These are phyloP conservation scores for Scaptomyza pallida DNA, from an alignment of 1,140 invertebrate species.

Conservation along the genomic window DNA sequence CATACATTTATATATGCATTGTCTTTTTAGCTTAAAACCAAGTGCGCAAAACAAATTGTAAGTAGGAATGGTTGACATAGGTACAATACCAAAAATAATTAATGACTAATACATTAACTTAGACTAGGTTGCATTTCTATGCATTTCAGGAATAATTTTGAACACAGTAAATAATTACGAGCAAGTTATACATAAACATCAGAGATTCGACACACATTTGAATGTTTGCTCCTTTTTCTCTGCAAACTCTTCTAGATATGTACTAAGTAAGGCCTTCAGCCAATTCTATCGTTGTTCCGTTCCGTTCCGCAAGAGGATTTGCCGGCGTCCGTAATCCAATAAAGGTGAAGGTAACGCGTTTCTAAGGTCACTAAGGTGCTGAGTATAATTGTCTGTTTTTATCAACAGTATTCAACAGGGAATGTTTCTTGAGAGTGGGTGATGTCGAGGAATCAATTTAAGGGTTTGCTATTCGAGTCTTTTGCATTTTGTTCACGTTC, in stretches of 20 bases:
- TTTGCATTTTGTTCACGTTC: slow-evolving; percentile 30
- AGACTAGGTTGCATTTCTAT: slow-evolving; percentile 59
- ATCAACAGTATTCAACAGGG: slow-evolving; percentile 50
- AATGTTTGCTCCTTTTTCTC: slow-evolving; percentile 5
- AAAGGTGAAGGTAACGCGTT: slow-evolving; percentile 76
- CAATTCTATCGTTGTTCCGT: slow-evolving; percentile 58
- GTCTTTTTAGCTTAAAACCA: slow-evolving; percentile 47
- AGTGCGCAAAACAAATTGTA: slow-evolving; percentile 69
- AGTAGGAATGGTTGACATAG: slow-evolving; percentile 63
- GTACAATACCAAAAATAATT: slow-evolving; percentile 52
- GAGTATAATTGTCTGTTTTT: slow-evolving; percentile 44
- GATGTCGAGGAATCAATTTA: slow-evolving; percentile 6
- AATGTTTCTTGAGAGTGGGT: slow-evolving; percentile 32
- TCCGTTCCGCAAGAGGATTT: slow-evolving; percentile 45
- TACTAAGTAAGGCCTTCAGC: slow-evolving; percentile 30
- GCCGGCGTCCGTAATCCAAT: slow-evolving; percentile 23
- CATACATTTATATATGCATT: slow-evolving; percentile 41
- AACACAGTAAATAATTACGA: slow-evolving; percentile 53
- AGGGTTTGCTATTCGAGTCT: slow-evolving; percentile 58
- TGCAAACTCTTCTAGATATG: slow-evolving; percentile 60
- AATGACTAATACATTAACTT: slow-evolving; percentile 52
- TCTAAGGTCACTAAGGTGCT: slow-evolving; percentile 80
- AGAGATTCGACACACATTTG: slow-evolving; percentile 28
- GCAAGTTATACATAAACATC: slow-evolving; percentile 20
- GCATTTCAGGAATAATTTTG: slow-evolving; percentile 68